phyloP scores from a whole-genome alignment of 1,140 invertebrate species.

The Aphaenogaster ashmeadi region DNA sequence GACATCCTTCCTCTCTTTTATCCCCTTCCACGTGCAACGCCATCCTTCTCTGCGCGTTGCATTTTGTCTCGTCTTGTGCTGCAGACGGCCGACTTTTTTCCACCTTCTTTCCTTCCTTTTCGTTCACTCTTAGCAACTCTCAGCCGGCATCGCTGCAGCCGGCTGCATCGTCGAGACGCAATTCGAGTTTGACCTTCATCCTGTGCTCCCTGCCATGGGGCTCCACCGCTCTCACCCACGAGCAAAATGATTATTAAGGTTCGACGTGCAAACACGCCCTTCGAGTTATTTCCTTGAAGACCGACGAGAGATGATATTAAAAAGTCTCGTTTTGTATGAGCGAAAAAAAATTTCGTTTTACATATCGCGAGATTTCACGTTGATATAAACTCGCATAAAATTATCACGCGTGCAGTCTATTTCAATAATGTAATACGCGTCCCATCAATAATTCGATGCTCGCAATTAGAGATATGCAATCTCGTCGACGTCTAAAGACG shows the following conservation, averaged over 20 bases:
- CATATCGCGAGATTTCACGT: background rate
- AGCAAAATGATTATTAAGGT: constrained; percentile 65
- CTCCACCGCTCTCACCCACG: constrained; percentile 74
- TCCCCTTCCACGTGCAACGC: constrained; percentile 24
- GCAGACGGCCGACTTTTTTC: constrained; percentile 24
- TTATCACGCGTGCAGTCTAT: no score
- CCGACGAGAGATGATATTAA: constrained; percentile 1
- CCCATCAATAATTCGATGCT: background rate
- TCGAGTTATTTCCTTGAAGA: constrained; percentile 48
- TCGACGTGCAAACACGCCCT: constrained; percentile 65
- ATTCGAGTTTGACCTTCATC: constrained; percentile 79
- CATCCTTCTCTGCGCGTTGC: constrained; percentile 1
- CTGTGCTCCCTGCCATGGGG: constrained; percentile 70
- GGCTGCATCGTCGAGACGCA: constrained; percentile 71
- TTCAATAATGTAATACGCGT: background rate
- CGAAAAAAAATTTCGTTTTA: background rate
- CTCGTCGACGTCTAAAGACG: constrained; percentile 7
- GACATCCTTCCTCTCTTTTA: constrained; percentile 61
- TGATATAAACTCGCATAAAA: background rate
- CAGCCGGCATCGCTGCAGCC: constrained; percentile 37
- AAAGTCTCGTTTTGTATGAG: background rate
- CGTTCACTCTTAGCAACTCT: background rate
- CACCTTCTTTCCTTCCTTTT: constrained; percentile 38
- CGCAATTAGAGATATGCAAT: background rate
- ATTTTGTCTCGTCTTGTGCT: constrained; percentile 50